Evolutionary conservation across 2,797 vertebrate species (phyloP).

Genomic region (Lepidocolaptes lacrymiger): DNA sequence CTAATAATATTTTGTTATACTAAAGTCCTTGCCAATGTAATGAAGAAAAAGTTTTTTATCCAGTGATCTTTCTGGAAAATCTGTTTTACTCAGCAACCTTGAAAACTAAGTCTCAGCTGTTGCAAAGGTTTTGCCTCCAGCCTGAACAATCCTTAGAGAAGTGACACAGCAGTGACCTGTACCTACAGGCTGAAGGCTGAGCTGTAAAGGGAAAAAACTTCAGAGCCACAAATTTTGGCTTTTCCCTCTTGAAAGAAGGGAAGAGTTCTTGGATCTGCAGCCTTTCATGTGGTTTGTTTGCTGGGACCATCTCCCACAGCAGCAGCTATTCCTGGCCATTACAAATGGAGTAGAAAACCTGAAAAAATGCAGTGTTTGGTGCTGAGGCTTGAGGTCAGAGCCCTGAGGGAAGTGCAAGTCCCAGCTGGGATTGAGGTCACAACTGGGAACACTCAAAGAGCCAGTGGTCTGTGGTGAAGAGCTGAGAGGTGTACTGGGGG

Average conservation of each 20-base stretch:
- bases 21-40: not conserved
- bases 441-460: not conserved
- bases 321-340: not conserved
- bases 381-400: not conserved
- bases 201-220: not conserved
- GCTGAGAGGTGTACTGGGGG: not conserved
- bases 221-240: not conserved
- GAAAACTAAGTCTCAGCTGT: not conserved
- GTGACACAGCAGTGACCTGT: not conserved
- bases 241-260: not conserved
- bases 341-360: not conserved
- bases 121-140: not conserved
- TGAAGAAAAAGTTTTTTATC: not conserved
- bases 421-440: not conserved
- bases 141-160: not conserved
- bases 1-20: not conserved
- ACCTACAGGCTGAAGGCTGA: not conserved
- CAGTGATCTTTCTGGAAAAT: not conserved
- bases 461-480: not conserved
- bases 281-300: not conserved
- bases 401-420: not conserved
- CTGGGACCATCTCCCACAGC: not conserved
- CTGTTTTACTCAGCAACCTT: not conserved
- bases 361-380: not conserved
- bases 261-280: not conserved